A percentile compares a stretch with the other conserved stretches of the same genome.
phyloP scores from a whole-genome alignment of 1,140 invertebrate genomes.

The Eufriesea mexicana region DNA sequence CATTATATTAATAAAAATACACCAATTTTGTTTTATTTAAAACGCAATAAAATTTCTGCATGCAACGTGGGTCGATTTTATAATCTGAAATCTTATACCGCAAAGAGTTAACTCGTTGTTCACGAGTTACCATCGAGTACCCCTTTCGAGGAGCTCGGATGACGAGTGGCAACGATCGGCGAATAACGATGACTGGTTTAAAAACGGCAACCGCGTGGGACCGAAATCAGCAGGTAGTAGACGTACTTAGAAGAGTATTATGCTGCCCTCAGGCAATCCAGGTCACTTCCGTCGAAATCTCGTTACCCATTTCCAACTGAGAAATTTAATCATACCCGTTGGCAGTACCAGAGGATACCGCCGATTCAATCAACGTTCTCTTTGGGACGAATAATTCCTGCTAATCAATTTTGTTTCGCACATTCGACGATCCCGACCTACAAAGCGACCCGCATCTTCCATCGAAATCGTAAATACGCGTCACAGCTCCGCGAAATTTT shows the following conservation, averaged over 20 bases:
- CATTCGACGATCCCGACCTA: conserved; percentile 8
- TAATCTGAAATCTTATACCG: too few relatives aligned
- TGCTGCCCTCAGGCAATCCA: conserved; percentile 43
- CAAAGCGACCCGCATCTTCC: neutral
- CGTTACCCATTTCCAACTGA: conserved; percentile 62
- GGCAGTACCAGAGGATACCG: conserved; percentile 47
- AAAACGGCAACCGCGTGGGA: neutral
- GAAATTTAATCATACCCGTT: conserved; percentile 62
- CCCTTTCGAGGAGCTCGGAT: neutral
- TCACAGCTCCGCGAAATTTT: neutral
- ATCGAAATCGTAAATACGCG: neutral
- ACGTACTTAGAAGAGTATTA: conserved; percentile 38
- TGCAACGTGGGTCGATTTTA: too few relatives aligned
- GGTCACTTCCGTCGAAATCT: conserved; percentile 64
- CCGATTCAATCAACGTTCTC: conserved; percentile 57
- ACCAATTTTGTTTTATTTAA: too few relatives aligned
- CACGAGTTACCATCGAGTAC: neutral
- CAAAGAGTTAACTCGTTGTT: neutral
- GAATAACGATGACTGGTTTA: neutral
- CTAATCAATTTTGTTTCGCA: conserved; percentile 62
- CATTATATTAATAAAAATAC: too few relatives aligned
- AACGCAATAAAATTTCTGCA: too few relatives aligned
- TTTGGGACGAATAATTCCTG: conserved; percentile 40
- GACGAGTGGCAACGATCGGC: neutral
- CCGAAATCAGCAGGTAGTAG: conserved; percentile 4